Conservation (phyloP, 2,888 invertebrate genomes). For the Tryphoninae sp. region DNA sequence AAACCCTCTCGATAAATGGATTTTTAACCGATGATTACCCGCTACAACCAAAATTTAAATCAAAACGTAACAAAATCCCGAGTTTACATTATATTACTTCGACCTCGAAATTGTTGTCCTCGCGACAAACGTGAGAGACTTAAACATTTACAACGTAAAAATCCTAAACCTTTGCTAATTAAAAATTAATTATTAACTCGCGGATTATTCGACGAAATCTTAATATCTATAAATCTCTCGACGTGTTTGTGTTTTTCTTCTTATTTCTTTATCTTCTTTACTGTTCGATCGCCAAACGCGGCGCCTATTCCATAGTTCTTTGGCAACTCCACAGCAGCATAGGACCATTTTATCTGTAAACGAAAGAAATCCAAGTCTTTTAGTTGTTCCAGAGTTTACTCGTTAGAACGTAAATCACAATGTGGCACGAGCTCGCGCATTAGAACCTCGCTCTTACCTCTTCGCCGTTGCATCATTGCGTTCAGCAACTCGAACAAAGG, state of each 20-base stretch:
- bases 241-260: conserved; percentile 17
- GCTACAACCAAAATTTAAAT: conserved; percentile 18
- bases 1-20: conserved; percentile 18
- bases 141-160: conserved; percentile 23
- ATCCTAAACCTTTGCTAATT: conserved; percentile 44
- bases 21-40: conserved; percentile 43
- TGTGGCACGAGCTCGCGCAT: not conserved
- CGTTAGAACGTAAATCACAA: not conserved
- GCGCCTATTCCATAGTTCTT: conserved; percentile 73
- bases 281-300: conserved; percentile 39
- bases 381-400: not conserved
- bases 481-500: conserved; percentile 45
- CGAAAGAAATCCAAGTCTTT: not conserved
- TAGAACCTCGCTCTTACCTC: not conserved
- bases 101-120: not conserved
- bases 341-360: conserved; percentile 54
- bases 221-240: conserved; percentile 31
- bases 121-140: not conserved
- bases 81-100: not conserved
- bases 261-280: conserved; percentile 50
- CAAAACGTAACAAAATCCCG: conserved; percentile 14
- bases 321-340: conserved; percentile 77
- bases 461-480: conserved; percentile 36
- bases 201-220: conserved; percentile 49
- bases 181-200: conserved; percentile 46